A percentile compares a stretch with the other conserved stretches of the same genome.
These are phyloP conservation scores for Entelurus aequoreus DNA, from an alignment of 2,113 vertebrate species.

Conservation along the genomic window DNA sequence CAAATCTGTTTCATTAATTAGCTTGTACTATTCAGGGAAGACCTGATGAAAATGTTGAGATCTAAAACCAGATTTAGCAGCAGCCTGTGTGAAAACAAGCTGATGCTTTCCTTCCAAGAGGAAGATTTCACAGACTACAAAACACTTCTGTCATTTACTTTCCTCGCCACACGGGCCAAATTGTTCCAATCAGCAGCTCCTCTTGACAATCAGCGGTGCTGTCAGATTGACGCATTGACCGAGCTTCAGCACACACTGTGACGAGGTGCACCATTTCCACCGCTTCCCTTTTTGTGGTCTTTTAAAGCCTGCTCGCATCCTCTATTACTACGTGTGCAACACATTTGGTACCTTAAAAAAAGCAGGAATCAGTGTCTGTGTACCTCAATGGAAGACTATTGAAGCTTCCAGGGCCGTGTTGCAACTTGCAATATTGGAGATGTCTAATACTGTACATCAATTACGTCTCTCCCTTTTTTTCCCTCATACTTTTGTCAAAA, in stretches of 20 bases:
- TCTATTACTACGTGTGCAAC: not conserved
- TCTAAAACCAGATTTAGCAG: too few species aligned
- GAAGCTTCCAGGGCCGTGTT: conserved; percentile 53
- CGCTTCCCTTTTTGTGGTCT: too few species aligned
- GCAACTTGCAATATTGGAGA: conserved; percentile 43
- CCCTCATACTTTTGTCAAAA: not conserved
- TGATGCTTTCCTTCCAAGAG: too few species aligned
- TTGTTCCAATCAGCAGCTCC: not conserved
- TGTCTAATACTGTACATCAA: conserved; percentile 50
- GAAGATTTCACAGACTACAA: too few species aligned
- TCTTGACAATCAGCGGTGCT: not conserved
- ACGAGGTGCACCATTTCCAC: too few species aligned
- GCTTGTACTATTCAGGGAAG: too few species aligned
- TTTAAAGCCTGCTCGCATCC: not conserved
- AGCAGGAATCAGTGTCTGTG: not conserved
- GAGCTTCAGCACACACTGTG: not conserved
- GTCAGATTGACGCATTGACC: not conserved
- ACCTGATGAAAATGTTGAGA: too few species aligned
- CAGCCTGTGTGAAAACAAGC: too few species aligned
- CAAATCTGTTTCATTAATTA: too few species aligned
- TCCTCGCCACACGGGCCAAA: not conserved
- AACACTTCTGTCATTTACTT: not conserved
- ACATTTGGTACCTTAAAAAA: not conserved
- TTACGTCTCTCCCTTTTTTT: conserved; percentile 23
- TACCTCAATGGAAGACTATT: conserved; percentile 39